Conservation (phyloP, 2,888 invertebrate genomes). For the Cheilosia variabilis region DNA sequence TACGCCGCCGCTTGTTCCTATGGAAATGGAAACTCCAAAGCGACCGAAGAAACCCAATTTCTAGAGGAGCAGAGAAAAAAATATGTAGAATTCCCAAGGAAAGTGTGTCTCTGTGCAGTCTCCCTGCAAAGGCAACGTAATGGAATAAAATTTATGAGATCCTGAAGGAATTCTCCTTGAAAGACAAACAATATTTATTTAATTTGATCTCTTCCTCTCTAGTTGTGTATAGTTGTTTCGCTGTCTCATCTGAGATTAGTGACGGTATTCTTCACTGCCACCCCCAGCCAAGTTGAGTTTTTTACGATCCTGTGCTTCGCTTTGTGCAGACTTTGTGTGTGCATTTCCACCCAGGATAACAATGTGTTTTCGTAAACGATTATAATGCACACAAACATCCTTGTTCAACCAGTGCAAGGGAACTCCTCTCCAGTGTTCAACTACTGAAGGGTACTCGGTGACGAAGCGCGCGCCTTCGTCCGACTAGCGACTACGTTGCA, state of each 20-base stretch:
- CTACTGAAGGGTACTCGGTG: background rate
- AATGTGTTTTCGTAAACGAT: constrained; percentile 73
- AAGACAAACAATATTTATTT: constrained; percentile 73
- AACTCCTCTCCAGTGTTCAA: constrained; percentile 6
- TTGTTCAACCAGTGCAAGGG: constrained; percentile 67
- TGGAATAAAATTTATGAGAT: constrained; percentile 66
- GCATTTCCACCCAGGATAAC: constrained; percentile 57
- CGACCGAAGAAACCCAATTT: constrained; percentile 41
- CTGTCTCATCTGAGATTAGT: constrained; percentile 61
- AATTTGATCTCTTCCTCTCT: constrained; percentile 59
- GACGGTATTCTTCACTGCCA: constrained; percentile 8
- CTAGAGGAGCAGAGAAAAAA: constrained; percentile 10
- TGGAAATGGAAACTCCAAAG: constrained; percentile 8
- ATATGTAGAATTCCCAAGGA: background rate
- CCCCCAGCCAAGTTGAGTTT: background rate
- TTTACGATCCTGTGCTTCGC: constrained; percentile 34
- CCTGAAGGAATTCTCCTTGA: constrained; percentile 61
- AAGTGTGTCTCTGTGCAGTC: constrained; percentile 8
- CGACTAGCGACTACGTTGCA: constrained; percentile 72
- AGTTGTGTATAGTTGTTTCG: constrained; percentile 26
- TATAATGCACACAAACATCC: constrained; percentile 70
- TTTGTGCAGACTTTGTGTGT: constrained; percentile 32
- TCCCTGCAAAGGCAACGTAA: constrained; percentile 27
- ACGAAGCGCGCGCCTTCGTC: constrained; percentile 32
- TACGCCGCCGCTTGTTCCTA: constrained; percentile 1